These are phyloP conservation scores for Jaculus jaculus DNA, from an alignment of 2,113 vertebrate species.

Conservation along the genomic window DNA sequence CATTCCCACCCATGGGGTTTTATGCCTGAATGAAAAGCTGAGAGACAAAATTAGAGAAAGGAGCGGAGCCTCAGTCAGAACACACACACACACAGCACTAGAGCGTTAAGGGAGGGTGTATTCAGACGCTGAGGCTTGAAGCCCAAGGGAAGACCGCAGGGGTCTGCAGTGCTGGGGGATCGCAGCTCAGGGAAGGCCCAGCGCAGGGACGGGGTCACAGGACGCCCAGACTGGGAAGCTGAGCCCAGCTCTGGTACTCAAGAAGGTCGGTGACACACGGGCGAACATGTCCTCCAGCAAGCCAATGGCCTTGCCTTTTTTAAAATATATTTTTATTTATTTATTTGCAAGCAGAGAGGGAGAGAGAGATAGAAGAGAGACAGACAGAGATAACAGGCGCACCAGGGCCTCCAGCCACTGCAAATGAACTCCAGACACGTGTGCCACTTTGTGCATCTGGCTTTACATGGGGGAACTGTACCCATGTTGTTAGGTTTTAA, in stretches of 20 bases:
- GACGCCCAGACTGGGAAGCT: not conserved
- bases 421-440: no score
- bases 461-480: no score
- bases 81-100: no score
- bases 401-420: no score
- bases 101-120: fast-evolving
- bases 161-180: no score
- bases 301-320: not conserved
- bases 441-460: no score
- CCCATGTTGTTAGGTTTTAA: no score
- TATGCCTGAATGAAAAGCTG: no score
- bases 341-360: no score
- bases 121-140: not conserved
- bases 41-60: not conserved
- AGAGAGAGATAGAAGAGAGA: no score
- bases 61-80: no score
- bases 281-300: not conserved
- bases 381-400: no score
- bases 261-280: not conserved
- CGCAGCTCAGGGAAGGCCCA: not conserved
- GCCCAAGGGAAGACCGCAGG: not conserved
- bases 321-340: not conserved
- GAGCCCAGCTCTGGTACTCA: not conserved
- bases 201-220: not conserved
- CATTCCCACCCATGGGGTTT: not conserved